Percentiles rank a stretch among this genome's conserved stretches.
These are phyloP conservation scores for Sebastes vulpes DNA, from an alignment of 2,797 vertebrate species.

Conservation along the genomic window DNA sequence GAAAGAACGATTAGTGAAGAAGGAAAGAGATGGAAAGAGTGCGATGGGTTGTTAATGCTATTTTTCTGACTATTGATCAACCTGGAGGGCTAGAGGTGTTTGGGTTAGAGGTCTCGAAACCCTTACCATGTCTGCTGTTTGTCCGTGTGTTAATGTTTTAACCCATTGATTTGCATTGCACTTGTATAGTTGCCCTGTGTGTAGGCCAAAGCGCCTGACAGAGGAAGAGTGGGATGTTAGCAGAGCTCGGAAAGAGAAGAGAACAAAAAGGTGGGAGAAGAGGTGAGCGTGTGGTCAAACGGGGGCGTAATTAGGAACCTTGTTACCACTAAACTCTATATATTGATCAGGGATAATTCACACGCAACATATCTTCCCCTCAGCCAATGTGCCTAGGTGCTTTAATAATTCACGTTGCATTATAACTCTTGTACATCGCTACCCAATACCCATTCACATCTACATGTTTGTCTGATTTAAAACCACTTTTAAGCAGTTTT, in stretches of 20 bases:
- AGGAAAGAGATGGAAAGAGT: slow-evolving; percentile 61
- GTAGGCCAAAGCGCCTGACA: slow-evolving; percentile 68
- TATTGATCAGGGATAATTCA: slow-evolving; percentile 79
- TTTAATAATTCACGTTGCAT: slow-evolving; percentile 69
- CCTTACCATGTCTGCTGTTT: slow-evolving; percentile 62
- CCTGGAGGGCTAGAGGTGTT: slow-evolving; percentile 64
- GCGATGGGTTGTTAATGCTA: slow-evolving; percentile 66
- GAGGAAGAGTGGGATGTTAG: slow-evolving; percentile 64
- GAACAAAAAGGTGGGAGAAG: slow-evolving; percentile 66
- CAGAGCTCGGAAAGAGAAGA: slow-evolving; percentile 44
- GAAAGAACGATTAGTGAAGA: slow-evolving; percentile 78
- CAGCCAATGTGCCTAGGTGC: slow-evolving; percentile 30
- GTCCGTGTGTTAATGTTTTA: slow-evolving; percentile 63
- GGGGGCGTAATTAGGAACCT: slow-evolving; percentile 75
- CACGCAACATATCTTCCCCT: slow-evolving; percentile 60
- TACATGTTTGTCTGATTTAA: slow-evolving; percentile 25
- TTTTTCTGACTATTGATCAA: slow-evolving; percentile 81
- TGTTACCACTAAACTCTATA: slow-evolving; percentile 68
- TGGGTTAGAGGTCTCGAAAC: slow-evolving; percentile 72
- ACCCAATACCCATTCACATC: slow-evolving; percentile 18
- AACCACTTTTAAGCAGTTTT: background rate
- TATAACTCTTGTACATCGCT: slow-evolving; percentile 38
- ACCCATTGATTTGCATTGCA: slow-evolving; percentile 72
- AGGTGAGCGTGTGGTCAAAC: slow-evolving; percentile 73
- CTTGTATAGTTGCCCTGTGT: slow-evolving; percentile 44